These are phyloP conservation scores for Aphelocoma californica DNA, from an alignment of 2,797 vertebrate genomes.

Conservation along the genomic window DNA sequence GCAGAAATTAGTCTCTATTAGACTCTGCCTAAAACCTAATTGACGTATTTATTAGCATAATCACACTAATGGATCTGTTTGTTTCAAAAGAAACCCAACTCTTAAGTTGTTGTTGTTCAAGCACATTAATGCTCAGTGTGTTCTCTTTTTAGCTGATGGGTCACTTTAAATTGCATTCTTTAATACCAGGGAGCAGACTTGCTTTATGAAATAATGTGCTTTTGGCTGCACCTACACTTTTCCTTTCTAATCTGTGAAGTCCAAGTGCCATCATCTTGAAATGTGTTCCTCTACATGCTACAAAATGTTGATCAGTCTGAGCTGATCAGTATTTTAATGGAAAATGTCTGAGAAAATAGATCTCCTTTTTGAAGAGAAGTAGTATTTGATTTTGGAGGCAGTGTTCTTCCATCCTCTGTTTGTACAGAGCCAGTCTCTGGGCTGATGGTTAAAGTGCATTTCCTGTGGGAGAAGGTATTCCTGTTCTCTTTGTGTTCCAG, in stretches of 20 bases:
- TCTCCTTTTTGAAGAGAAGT: neutral
- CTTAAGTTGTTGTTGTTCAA: constrained; percentile 8
- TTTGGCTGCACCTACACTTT: neutral
- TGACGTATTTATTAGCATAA: constrained; percentile 47
- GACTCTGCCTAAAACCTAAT: constrained; percentile 44
- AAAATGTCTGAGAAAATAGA: neutral
- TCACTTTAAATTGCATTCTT: constrained; percentile 4
- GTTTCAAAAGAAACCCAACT: neutral
- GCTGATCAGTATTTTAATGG: neutral
- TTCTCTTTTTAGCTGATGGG: constrained; percentile 24
- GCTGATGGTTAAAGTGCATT: neutral
- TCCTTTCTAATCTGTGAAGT: neutral
- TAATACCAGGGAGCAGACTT: neutral
- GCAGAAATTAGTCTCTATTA: constrained; percentile 58
- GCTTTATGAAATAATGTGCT: neutral
- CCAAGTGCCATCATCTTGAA: neutral
- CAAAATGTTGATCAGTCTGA: neutral
- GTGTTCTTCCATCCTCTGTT: neutral
- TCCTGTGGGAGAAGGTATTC: neutral
- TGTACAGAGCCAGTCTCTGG: neutral
- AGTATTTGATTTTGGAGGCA: neutral
- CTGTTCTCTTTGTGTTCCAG: neutral
- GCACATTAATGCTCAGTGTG: neutral
- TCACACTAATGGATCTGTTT: constrained; percentile 33
- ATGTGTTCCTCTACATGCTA: neutral